Base-by-base conservation (phyloP, 2,113 vertebrate species). In the Sylvietta virens region DNA sequence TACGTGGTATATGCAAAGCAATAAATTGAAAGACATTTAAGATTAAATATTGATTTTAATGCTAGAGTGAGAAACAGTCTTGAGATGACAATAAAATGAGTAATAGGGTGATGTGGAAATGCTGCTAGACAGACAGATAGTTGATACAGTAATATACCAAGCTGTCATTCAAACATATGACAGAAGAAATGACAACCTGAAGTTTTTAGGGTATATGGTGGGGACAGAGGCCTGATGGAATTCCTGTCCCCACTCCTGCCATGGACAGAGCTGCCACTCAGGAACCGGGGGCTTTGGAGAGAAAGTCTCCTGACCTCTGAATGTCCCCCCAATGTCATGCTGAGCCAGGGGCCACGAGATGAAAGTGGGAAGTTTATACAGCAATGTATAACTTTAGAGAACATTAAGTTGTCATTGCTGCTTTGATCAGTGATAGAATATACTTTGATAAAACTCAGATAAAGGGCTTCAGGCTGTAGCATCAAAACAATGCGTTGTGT, bases 391-490 rank as follows among this genome's bases (percentile, higher is more conserved):
- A 97, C 92, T 95, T 95, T 92, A 88, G 87, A 97, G 76, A 95
- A 81, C 62, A 86, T 94, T 91, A 92, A 94, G 48, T 97, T 96
- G 94, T 97, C 96, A 86, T 90, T 94, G 93, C 84, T 97, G 86
- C 94, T 97, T 97, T 97, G 96, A 97, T 96, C 94, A 94, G 88
- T 94, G 92, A 85, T 95, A 69, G 64, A 78, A 80, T 94, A 79
- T 78, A 86, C 71, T 97, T 95, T 90, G 93, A 91, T 96, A 94
- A 94, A 96, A 94, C 90, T 94, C 92, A 30, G 86, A 95, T 95
- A 94, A 92, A 96, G 69, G 19, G 88, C 97, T 94, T 61, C 88
- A 88, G 95, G 97, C 94, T 92, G 81, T 74, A 93, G 91, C 79
- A 96, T 97, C 93, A 96, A 96, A 96, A 96, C 90, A 96, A 92